phyloP scores from a whole-genome alignment of 2,797 vertebrate species.

The Astyanax mexicanus region DNA sequence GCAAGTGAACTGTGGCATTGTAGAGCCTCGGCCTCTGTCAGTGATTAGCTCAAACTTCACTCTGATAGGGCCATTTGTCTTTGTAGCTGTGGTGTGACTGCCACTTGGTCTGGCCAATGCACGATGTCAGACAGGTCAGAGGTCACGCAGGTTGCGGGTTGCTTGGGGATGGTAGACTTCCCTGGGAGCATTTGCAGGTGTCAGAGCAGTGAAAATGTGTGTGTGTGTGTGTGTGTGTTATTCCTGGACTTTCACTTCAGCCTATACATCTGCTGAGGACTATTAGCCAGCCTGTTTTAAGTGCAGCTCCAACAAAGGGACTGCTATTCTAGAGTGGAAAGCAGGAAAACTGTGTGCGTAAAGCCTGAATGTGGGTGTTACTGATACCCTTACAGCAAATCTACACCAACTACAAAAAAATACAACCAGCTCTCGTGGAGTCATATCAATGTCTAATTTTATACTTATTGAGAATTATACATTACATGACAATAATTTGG shows the following conservation, averaged over 20 bases:
- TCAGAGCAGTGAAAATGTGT: background rate
- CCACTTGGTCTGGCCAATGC: conserved; percentile 26
- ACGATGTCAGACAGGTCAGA: conserved; percentile 36
- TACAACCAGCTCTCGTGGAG: background rate
- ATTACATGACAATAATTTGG: background rate
- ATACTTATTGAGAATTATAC: background rate
- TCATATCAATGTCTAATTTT: background rate
- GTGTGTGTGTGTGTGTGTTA: conserved; percentile 21
- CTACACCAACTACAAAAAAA: background rate
- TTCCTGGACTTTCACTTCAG: conserved; percentile 42
- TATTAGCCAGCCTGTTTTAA: conserved; percentile 28
- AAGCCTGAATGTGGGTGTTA: background rate
- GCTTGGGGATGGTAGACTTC: conserved; percentile 22
- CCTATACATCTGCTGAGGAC: conserved; percentile 32
- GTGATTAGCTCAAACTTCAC: conserved; percentile 36
- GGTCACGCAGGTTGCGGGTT: conserved; percentile 36
- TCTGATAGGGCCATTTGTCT: conserved; percentile 52
- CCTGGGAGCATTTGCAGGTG: conserved; percentile 36
- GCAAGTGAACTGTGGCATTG: too few species aligned
- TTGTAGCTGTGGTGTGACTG: conserved; percentile 23
- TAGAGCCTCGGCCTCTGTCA: too few species aligned
- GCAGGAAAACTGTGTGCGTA: background rate
- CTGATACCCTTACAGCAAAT: background rate
- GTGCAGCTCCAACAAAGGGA: conserved; percentile 20
- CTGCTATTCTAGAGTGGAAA: background rate